These are phyloP conservation scores for Muntiacus reevesi DNA, from an alignment of 2,113 vertebrate species.

Conservation along the genomic window DNA sequence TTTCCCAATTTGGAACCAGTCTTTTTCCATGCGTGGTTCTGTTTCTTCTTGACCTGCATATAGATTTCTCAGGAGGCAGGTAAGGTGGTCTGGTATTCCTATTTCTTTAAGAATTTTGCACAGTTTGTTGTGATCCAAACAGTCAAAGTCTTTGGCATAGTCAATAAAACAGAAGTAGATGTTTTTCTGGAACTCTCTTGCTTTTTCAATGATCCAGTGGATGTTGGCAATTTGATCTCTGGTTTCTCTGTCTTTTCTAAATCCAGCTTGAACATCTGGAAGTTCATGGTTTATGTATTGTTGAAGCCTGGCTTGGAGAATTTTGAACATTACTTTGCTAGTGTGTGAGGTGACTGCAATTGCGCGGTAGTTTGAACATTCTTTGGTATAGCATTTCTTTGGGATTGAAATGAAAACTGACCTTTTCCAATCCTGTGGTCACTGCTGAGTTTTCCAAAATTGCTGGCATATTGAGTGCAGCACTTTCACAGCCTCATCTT, in stretches of 20 bases:
- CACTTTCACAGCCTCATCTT: too few relatives aligned
- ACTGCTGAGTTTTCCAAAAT: too few relatives aligned
- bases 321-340: background rate
- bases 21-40: background rate
- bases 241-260: background rate
- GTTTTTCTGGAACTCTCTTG: background rate
- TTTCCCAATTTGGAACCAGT: background rate
- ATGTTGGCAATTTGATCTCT: background rate
- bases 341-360: background rate
- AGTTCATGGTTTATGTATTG: background rate
- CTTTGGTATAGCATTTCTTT: background rate
- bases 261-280: background rate
- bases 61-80: background rate
- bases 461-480: too few relatives aligned
- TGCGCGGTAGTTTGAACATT: background rate
- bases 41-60: background rate
- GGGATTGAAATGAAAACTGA: too few relatives aligned
- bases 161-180: background rate
- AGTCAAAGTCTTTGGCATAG: background rate
- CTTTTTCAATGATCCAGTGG: background rate
- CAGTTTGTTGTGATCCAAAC: background rate
- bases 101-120: background rate
- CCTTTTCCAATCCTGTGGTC: too few relatives aligned
- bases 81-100: background rate
- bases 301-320: background rate